Conservation (phyloP, 2,113 vertebrate species). For the Saguinus midas region DNA sequence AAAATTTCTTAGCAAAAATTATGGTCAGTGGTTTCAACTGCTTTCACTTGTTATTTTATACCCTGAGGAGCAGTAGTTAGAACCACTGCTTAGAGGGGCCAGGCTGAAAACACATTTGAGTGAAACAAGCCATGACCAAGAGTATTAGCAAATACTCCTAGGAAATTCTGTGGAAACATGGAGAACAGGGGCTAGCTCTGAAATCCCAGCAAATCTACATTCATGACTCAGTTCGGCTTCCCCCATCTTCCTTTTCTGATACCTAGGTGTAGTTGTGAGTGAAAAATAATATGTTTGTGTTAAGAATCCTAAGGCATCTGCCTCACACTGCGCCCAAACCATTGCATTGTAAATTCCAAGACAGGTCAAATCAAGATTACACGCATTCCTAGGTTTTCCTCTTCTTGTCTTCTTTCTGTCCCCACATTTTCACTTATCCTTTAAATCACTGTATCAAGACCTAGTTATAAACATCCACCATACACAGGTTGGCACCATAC, state of each 20-base stretch:
- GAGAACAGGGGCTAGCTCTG: not conserved
- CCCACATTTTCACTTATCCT: not conserved
- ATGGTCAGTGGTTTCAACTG: not conserved
- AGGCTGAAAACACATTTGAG: not conserved
- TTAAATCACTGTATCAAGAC: not conserved
- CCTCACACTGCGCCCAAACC: not conserved
- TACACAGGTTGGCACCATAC: not conserved
- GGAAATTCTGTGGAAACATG: not conserved
- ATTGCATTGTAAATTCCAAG: not conserved
- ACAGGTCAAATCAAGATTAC: not conserved
- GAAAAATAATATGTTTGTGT: not conserved
- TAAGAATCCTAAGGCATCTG: not conserved
- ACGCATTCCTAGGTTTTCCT: not conserved
- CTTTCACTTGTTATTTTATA: not conserved
- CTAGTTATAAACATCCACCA: not conserved
- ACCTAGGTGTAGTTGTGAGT: not conserved
- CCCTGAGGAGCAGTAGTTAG: not conserved
- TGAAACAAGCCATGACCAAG: not conserved
- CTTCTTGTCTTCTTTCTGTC: not conserved
- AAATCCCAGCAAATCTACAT: not conserved
- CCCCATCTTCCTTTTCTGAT: not conserved
- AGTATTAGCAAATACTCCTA: not conserved
- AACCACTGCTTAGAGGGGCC: not conserved
- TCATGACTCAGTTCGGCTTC: not conserved
- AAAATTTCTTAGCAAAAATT: not conserved